These are phyloP conservation scores for Mormyrus hasselquistii DNA, from an alignment of 2,797 vertebrate species.

Conservation along the genomic window DNA sequence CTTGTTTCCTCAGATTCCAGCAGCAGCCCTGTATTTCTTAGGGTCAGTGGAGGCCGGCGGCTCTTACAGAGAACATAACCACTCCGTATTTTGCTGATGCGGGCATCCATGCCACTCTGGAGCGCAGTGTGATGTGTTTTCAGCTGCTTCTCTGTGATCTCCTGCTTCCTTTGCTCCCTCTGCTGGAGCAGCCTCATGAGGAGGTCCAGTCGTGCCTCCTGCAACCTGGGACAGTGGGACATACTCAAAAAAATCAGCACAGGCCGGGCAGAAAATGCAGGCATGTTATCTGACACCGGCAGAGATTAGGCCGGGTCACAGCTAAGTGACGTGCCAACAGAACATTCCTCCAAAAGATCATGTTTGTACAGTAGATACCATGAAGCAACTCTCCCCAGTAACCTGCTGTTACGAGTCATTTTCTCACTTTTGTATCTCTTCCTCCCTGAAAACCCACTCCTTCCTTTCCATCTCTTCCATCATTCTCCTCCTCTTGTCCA, in stretches of 20 bases:
- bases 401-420: not conserved
- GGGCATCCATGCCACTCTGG: constrained; percentile 62
- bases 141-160: constrained; percentile 54
- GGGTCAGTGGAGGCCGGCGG: not conserved
- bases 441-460: constrained; percentile 88
- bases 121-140: constrained; percentile 54
- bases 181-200: constrained; percentile 64
- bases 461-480: constrained; percentile 85
- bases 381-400: not conserved
- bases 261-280: not conserved
- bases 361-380: not conserved
- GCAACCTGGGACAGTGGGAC: constrained; percentile 60
- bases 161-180: constrained; percentile 55
- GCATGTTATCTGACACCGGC: not conserved
- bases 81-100: constrained; percentile 58
- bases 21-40: not conserved
- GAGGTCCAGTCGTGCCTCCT: constrained; percentile 68
- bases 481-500: constrained; percentile 75
- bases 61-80: constrained; percentile 63
- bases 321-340: not conserved
- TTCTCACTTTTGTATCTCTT: constrained; percentile 82
- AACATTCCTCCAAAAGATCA: not conserved
- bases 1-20: not conserved
- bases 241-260: not conserved
- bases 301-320: not conserved